Evolutionary conservation across 2,113 vertebrate species (phyloP).

Genomic region (Antidorcas marsupialis): DNA sequence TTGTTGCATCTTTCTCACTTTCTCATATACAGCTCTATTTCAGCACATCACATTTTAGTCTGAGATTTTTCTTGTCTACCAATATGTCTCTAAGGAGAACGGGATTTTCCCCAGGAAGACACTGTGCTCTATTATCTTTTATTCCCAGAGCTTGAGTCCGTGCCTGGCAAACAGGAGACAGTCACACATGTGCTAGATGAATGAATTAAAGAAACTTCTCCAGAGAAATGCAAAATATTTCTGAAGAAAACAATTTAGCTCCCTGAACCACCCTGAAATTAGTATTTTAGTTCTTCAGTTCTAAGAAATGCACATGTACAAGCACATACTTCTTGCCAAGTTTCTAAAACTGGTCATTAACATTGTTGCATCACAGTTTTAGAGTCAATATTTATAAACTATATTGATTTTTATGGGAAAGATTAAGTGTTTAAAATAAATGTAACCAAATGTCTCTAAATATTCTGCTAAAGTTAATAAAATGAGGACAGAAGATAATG

Average conservation of each 20-base stretch:
- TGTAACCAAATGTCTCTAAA: slow-evolving; percentile 12
- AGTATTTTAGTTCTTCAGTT: not conserved
- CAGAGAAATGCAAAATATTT: not conserved
- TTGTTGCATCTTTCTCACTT: not conserved
- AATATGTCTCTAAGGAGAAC: not conserved
- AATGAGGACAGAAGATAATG: slow-evolving; percentile 35
- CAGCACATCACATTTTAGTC: not conserved
- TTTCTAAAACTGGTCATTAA: slow-evolving; percentile 11
- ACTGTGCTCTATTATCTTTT: not conserved
- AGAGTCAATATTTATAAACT: slow-evolving; percentile 17
- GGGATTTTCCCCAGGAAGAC: not conserved
- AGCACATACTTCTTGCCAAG: not conserved
- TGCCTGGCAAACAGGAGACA: not conserved
- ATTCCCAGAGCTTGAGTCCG: not conserved
- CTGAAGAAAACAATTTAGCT: slow-evolving; percentile 1
- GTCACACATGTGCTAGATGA: not conserved
- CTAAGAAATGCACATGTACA: not conserved
- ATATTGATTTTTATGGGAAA: slow-evolving; percentile 13
- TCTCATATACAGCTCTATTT: not conserved
- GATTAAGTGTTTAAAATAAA: slow-evolving; percentile 35
- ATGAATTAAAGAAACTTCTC: not conserved
- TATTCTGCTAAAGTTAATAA: slow-evolving; percentile 13
- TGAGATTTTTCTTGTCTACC: not conserved
- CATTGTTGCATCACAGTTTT: not conserved
- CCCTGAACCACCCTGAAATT: not conserved